phyloP scores from a whole-genome alignment of 2,888 invertebrate species.

The Temnothorax ravouxi region DNA sequence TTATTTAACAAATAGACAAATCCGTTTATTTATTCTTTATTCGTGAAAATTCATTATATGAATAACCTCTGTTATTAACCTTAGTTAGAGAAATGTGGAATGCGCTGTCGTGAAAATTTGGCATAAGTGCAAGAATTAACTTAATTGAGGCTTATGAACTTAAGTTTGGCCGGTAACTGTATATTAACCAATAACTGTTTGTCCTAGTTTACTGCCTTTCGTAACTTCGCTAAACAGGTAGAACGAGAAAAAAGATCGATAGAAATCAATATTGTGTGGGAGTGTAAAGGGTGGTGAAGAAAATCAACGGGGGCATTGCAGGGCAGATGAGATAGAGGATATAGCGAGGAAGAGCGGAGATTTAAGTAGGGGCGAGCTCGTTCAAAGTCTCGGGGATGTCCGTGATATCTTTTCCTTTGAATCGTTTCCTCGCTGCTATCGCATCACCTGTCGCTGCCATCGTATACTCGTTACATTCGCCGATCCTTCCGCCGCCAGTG shows the following conservation, averaged over 20 bases:
- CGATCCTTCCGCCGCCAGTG: conserved; percentile 35
- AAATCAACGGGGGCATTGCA: conserved; percentile 49
- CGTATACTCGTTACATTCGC: conserved; percentile 59
- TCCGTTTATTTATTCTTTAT: background rate
- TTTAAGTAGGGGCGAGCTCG: conserved; percentile 57
- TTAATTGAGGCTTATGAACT: background rate
- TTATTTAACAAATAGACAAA: background rate
- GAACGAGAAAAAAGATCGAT: conserved; percentile 41
- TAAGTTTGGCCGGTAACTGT: background rate
- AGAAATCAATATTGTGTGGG: conserved; percentile 44
- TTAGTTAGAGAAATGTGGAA: background rate
- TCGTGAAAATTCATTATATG: background rate
- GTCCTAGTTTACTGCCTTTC: background rate
- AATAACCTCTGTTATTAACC: background rate
- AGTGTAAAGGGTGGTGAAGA: conserved; percentile 27
- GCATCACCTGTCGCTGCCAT: conserved; percentile 62
- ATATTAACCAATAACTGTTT: background rate
- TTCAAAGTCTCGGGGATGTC: conserved; percentile 65
- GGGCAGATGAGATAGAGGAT: conserved; percentile 22
- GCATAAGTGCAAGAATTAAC: conserved; percentile 21
- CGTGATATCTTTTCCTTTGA: conserved; percentile 65
- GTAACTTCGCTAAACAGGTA: background rate
- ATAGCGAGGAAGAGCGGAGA: conserved; percentile 24
- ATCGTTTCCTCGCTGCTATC: conserved; percentile 65
- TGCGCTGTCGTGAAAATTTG: background rate